phyloP scores from a whole-genome alignment of 2,113 vertebrate genomes.

The Phyllostomus discolor region DNA sequence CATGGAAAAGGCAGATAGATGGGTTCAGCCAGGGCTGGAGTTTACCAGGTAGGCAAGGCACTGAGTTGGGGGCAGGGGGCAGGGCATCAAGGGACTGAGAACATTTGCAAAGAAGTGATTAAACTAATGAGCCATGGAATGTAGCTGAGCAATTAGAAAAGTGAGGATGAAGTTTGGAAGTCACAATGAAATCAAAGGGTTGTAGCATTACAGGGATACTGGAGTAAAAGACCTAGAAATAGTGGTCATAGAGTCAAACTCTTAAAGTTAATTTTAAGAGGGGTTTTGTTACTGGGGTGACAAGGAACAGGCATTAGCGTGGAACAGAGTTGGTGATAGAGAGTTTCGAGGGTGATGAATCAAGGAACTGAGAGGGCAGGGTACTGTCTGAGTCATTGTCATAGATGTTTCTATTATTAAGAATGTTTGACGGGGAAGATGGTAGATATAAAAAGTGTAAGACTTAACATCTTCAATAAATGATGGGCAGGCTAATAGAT shows the following conservation, averaged over 20 bases:
- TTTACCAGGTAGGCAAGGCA: background rate
- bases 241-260: background rate
- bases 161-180: background rate
- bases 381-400: too few species aligned
- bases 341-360: background rate
- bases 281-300: background rate
- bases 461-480: background rate
- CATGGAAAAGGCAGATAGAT: background rate
- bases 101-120: background rate
- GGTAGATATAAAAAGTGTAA: background rate
- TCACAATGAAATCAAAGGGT: background rate
- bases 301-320: background rate
- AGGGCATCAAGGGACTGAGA: background rate
- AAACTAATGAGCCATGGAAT: background rate
- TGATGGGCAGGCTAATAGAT: background rate
- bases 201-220: too few species aligned
- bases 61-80: fast-evolving
- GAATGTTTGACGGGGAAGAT: background rate
- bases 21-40: background rate
- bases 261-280: background rate
- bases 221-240: background rate
- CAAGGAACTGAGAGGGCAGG: background rate
- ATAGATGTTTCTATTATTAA: background rate
- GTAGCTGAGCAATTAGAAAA: background rate
- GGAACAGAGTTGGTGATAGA: background rate